Base-by-base conservation (phyloP, 2,888 invertebrate genomes). In the Limnephilus lunatus region DNA sequence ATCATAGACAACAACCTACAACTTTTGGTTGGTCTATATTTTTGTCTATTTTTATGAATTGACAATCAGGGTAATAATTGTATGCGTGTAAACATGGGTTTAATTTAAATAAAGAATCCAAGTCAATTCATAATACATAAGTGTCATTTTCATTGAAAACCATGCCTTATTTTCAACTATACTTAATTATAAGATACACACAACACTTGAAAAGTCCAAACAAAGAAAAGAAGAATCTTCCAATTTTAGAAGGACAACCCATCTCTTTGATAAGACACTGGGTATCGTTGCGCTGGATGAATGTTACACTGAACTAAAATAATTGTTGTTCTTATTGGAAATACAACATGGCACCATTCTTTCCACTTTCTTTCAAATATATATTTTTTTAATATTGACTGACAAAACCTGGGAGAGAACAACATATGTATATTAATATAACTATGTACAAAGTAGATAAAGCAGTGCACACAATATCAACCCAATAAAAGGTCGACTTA, bases 51-150 rank as follows among this genome's bases (percentile, higher is more conserved):
- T 83, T 83, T 35, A 25, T 83, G 83, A 35, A 83, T 83, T 83
- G 83, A 83, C 39, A 83, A 83, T 39, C 83, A 83, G 83, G 83
- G 83, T 83, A 83, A 32, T 83, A 83, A 32, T 31, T 83, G 19
- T 32, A 35, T 11, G 35, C 32, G 32, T 15, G n/a, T 68, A 68
- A 68, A 68, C 68, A 68, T 68, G 68, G 68, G 68, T 68, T 68
- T 68, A 68, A 68, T 68, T 68, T 68, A n/a, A 68, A 68, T 83
- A 83, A 83, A 83, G 32, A 83, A 83, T 35, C 19, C 1, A 83
- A 83, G 83, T 83, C 25, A 68, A 68, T 68, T 68, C 25, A 25
- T n/a, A 68, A 68, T 68, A 68, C 7, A 68, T n/a, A n/a, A n/a
- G 68, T 68, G 68, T 25, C 68, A 25, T n/a, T 25, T 7, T 68